Evolutionary conservation across 2,797 vertebrate genomes (phyloP).

Genomic region (Sebastes matsubarae): DNA sequence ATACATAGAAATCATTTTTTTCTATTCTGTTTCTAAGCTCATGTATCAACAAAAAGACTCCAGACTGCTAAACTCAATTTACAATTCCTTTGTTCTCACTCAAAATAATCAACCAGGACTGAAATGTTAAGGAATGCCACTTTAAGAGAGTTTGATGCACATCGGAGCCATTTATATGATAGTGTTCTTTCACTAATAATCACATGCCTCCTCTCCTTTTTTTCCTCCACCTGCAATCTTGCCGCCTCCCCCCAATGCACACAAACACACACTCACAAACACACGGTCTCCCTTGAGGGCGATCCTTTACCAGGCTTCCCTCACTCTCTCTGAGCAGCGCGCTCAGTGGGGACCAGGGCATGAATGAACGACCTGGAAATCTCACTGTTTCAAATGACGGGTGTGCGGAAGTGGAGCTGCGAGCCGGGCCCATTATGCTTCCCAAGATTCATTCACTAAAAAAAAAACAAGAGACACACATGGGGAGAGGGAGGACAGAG

Average conservation of each 20-base stretch:
- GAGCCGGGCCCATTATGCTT: slow-evolving; percentile 76
- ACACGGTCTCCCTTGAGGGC: slow-evolving; percentile 65
- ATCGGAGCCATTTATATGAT: not conserved
- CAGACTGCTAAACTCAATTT: too few species aligned
- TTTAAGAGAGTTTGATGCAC: slow-evolving; percentile 16
- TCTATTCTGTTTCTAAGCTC: too few species aligned
- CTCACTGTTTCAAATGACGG: slow-evolving; percentile 75
- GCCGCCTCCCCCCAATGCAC: not conserved
- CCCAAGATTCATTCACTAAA: slow-evolving; percentile 77
- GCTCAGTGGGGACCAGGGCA: slow-evolving; percentile 70
- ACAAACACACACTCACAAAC: slow-evolving; percentile 16
- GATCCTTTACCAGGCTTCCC: slow-evolving; percentile 76
- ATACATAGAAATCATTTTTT: accelerated
- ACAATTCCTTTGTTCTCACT: too few species aligned
- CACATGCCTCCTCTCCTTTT: slow-evolving; percentile 32
- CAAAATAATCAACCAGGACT: too few species aligned
- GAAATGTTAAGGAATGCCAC: too few species aligned
- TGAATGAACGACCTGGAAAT: slow-evolving; percentile 85
- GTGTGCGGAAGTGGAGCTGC: slow-evolving; percentile 79
- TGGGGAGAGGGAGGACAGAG: slow-evolving; percentile 53
- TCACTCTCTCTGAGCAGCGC: slow-evolving; percentile 55
- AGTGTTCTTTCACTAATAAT: slow-evolving; percentile 28
- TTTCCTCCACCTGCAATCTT: slow-evolving; percentile 33
- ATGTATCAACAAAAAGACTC: too few species aligned
- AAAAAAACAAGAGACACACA: slow-evolving; percentile 23